These are phyloP conservation scores for Cyclargus thomasi DNA, from an alignment of 1,140 invertebrate genomes.

Conservation along the genomic window DNA sequence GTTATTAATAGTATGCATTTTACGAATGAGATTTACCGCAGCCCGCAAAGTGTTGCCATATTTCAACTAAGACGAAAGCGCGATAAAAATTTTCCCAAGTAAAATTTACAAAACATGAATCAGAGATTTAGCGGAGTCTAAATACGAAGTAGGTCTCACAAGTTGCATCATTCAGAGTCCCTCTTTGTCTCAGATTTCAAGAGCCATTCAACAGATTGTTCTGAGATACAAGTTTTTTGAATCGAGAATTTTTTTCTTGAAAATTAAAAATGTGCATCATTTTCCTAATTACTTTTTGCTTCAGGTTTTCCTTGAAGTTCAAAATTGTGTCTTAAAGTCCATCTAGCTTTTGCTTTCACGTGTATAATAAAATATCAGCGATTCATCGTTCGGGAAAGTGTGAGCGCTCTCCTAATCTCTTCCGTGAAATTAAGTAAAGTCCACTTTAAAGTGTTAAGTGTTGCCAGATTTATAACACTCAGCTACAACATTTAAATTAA, in stretches of 20 bases:
- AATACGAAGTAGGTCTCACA: constrained; percentile 36
- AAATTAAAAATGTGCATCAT: constrained; percentile 29
- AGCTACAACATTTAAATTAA: not conserved
- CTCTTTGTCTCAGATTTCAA: constrained; percentile 32
- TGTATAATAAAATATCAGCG: not conserved
- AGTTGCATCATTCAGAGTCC: constrained; percentile 33
- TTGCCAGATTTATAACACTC: constrained; percentile 9
- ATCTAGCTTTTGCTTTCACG: not conserved
- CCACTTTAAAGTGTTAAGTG: constrained; percentile 11
- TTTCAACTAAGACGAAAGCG: not conserved
- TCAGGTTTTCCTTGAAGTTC: not conserved
- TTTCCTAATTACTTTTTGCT: constrained; percentile 18
- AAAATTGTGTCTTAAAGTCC: not conserved
- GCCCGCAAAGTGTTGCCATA: not conserved
- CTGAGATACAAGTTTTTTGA: constrained; percentile 26
- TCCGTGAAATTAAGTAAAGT: not conserved
- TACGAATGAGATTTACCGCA: constrained; percentile 32
- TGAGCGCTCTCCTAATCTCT: not conserved
- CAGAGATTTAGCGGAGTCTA: constrained; percentile 31
- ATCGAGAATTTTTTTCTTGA: constrained; percentile 29
- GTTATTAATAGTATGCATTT: constrained; percentile 33
- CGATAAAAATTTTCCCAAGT: constrained; percentile 21
- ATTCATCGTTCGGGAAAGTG: not conserved
- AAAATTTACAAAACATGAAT: constrained; percentile 27
- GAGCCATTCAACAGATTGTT: constrained; percentile 36